Percentiles rank a stretch among this genome's conserved stretches.
Evolutionary conservation across 2,113 vertebrate species (phyloP).

Genomic region (Axis porcinus): DNA sequence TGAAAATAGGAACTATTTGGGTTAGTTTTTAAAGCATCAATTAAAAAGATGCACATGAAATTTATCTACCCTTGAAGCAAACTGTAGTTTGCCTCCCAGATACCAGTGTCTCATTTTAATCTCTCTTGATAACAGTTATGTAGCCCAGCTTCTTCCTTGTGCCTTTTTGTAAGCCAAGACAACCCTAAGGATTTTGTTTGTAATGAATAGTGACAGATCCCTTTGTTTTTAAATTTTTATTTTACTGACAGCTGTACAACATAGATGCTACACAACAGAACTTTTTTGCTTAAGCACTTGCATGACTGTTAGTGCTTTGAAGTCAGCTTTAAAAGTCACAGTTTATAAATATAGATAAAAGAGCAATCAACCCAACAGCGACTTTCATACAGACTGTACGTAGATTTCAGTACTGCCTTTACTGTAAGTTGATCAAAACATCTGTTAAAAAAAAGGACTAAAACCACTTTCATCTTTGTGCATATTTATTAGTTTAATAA

Average conservation of each 20-base stretch:
- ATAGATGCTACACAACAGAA: slow-evolving; percentile 22
- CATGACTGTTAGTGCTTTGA: slow-evolving; percentile 78
- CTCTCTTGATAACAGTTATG: not conserved
- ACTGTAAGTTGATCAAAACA: slow-evolving; percentile 74
- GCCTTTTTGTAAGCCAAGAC: not conserved
- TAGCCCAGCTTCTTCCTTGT: not conserved
- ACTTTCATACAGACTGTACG: slow-evolving; percentile 70
- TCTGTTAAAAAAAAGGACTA: slow-evolving; percentile 76
- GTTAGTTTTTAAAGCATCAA: not conserved
- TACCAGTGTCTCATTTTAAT: not conserved
- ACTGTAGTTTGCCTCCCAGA: not conserved
- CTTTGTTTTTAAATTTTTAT: not conserved
- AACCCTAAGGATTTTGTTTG: slow-evolving; percentile 62
- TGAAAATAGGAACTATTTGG: not conserved
- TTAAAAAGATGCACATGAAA: not conserved
- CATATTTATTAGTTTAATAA: slow-evolving; percentile 99
- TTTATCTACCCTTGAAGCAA: not conserved
- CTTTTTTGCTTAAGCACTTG: slow-evolving; percentile 77
- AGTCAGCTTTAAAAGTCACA: slow-evolving; percentile 85
- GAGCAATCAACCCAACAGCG: slow-evolving; percentile 71
- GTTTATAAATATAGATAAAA: slow-evolving; percentile 83
- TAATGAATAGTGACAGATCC: slow-evolving; percentile 63
- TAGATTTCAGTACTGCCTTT: slow-evolving; percentile 76
- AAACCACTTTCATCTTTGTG: slow-evolving; percentile 92
- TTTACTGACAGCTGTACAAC: not conserved